Conservation (phyloP, 2,797 vertebrate genomes). For the Pantherophis alleghaniensis region DNA sequence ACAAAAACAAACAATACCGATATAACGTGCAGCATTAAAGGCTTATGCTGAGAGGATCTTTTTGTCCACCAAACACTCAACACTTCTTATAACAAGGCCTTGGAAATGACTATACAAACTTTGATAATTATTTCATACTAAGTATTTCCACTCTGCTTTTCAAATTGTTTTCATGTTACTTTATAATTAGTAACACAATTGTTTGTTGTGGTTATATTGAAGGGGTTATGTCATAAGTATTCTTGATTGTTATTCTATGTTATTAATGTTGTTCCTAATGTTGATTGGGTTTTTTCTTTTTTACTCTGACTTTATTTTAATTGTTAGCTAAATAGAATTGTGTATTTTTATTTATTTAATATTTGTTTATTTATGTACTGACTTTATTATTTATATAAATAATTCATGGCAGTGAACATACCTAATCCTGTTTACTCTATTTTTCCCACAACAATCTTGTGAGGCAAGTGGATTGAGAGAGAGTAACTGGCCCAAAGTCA, state of each 20-base stretch:
- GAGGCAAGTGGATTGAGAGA: not conserved
- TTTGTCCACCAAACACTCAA: not conserved
- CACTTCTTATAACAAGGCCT: too few species aligned
- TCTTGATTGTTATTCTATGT: not conserved
- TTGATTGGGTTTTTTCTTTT: not conserved
- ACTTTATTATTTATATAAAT: not conserved
- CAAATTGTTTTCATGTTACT: not conserved
- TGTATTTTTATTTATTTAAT: not conserved
- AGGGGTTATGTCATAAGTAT: not conserved
- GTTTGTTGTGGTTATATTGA: not conserved
- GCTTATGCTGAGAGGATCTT: not conserved
- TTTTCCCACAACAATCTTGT: not conserved
- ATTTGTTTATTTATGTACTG: not conserved
- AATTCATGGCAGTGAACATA: not conserved
- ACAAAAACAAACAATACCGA: not conserved
- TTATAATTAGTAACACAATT: not conserved
- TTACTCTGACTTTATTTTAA: not conserved
- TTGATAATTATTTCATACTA: not conserved
- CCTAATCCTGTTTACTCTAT: not conserved
- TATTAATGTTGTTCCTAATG: not conserved
- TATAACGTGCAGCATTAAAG: not conserved
- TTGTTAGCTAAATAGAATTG: not conserved
- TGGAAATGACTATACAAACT: not conserved
- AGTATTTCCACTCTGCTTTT: not conserved
- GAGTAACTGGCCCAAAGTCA: not conserved